Percentiles rank a stretch among this genome's conserved stretches.
These are phyloP conservation scores for Tylochromis polylepis DNA, from an alignment of 2,113 vertebrate species.

Conservation along the genomic window DNA sequence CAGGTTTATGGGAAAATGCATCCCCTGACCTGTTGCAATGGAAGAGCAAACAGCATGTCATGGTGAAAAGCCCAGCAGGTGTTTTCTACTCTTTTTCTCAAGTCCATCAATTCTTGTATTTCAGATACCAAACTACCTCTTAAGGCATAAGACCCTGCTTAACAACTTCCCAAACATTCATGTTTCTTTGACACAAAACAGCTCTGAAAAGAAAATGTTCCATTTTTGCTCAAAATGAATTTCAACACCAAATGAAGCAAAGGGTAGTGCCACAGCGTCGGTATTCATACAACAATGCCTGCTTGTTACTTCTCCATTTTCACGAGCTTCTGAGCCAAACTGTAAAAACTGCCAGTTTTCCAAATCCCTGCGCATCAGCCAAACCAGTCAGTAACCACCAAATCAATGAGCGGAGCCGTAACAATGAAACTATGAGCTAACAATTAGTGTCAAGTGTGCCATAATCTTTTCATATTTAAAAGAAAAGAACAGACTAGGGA, in stretches of 20 bases:
- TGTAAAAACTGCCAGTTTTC: neutral
- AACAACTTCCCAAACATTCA: neutral
- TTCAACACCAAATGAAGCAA: neutral
- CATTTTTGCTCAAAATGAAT: neutral
- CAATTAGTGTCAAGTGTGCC: neutral
- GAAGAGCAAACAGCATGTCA: neutral
- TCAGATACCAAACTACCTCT: neutral
- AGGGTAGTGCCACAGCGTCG: rapidly evolving
- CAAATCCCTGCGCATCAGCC: neutral
- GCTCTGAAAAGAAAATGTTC: neutral
- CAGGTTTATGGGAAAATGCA: neutral
- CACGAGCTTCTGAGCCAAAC: neutral
- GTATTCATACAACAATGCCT: neutral
- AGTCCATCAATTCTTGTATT: neutral
- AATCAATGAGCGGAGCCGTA: neutral
- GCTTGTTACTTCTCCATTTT: neutral
- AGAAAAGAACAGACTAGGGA: neutral
- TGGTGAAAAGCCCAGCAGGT: neutral
- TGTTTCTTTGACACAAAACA: neutral
- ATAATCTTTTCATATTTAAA: neutral
- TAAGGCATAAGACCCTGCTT: neutral
- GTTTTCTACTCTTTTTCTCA: neutral
- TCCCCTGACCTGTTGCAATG: neutral
- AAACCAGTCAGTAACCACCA: neutral
- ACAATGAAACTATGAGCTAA: neutral